Evolutionary conservation across 2,888 invertebrate species (phyloP).

Genomic region (Serripes groenlandicus): DNA sequence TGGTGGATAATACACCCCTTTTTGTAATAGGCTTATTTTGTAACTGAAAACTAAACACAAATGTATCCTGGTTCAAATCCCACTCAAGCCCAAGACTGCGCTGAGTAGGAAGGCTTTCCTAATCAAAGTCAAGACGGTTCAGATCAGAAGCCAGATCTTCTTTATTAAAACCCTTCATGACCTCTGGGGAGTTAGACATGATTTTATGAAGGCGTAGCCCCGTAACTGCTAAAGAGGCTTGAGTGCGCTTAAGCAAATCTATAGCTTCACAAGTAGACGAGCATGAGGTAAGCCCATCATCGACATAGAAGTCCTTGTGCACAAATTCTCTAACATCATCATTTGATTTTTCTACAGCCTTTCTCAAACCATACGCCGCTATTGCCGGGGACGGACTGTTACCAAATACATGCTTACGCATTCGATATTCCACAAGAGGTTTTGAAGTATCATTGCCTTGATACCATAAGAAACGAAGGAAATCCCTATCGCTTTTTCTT

Average conservation of each 20-base stretch:
- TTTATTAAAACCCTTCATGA: constrained; percentile 15
- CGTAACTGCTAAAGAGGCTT: neutral
- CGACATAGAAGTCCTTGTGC: constrained; percentile 64
- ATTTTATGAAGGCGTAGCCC: constrained; percentile 28
- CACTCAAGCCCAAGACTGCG: constrained; percentile 19
- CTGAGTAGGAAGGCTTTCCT: constrained; percentile 17
- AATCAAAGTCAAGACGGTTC: constrained; percentile 23
- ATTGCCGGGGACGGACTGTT: constrained; percentile 29
- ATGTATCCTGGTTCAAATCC: constrained; percentile 15
- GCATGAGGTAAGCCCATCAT: constrained; percentile 59
- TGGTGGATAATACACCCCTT: constrained; percentile 12
- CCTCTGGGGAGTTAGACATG: constrained; percentile 18
- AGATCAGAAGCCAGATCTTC: constrained; percentile 18
- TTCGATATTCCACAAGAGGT: too few species aligned
- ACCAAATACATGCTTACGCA: constrained; percentile 57
- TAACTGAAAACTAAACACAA: constrained; percentile 18
- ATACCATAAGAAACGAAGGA: constrained; percentile 60
- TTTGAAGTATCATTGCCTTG: constrained; percentile 39
- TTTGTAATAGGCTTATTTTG: constrained; percentile 14
- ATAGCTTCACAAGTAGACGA: constrained; percentile 22
- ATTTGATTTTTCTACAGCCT: constrained; percentile 27
- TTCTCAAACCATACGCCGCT: constrained; percentile 32
- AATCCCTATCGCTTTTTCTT: constrained; percentile 42
- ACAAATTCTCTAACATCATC: constrained; percentile 44
- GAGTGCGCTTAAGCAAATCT: constrained; percentile 31